These are phyloP conservation scores for Noctilio leporinus DNA, from an alignment of 2,113 vertebrate genomes.

Conservation along the genomic window DNA sequence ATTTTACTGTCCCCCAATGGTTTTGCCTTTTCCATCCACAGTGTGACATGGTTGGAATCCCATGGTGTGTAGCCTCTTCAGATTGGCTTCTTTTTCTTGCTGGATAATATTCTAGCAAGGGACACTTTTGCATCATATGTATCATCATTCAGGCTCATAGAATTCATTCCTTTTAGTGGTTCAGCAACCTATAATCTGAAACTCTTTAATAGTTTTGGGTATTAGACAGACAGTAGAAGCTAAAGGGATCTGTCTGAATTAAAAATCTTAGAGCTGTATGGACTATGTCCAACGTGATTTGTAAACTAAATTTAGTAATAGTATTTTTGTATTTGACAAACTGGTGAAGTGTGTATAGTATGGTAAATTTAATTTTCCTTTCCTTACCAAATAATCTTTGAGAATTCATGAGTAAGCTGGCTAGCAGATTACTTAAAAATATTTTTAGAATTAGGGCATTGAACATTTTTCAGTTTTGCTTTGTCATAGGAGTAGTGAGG, in stretches of 20 bases:
- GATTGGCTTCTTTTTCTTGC: too few relatives aligned
- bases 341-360: background rate
- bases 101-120: too few relatives aligned
- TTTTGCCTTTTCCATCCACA: too few relatives aligned
- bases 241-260: background rate
- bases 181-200: background rate
- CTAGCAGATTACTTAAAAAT: background rate
- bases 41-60: too few relatives aligned
- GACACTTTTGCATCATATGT: too few relatives aligned
- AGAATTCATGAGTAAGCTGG: background rate
- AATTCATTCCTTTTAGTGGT: too few relatives aligned
- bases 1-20: too few relatives aligned
- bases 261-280: background rate
- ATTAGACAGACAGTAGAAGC: background rate
- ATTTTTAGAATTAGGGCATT: background rate
- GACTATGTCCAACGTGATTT: background rate
- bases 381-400: background rate
- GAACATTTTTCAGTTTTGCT: background rate
- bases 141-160: too few relatives aligned
- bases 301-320: slow-evolving; percentile 4
- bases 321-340: background rate
- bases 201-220: background rate
- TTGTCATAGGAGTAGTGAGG: background rate
- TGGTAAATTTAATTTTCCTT: slow-evolving; percentile 18
- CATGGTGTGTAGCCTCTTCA: too few relatives aligned